Conservation (phyloP, 2,113 vertebrate genomes). For the Bujurquina vittata region DNA sequence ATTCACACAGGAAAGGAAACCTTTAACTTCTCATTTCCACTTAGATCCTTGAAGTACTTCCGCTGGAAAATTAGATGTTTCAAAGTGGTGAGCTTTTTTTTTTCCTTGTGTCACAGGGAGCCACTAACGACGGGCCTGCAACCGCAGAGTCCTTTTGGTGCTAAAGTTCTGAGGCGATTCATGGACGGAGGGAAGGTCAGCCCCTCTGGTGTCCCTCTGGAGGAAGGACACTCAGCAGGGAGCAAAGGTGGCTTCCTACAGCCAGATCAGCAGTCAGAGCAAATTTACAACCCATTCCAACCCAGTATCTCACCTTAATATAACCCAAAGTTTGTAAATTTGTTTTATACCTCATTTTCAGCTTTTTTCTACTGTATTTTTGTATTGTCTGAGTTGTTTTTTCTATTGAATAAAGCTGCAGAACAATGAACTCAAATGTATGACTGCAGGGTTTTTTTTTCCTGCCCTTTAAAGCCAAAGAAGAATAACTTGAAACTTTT, state of each 20-base stretch:
- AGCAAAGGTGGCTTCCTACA: slow-evolving; percentile 26
- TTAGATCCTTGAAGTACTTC: not conserved
- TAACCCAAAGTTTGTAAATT: slow-evolving; percentile 80
- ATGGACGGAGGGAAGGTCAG: slow-evolving; percentile 25
- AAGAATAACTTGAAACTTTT: slow-evolving; percentile 5
- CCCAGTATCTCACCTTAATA: slow-evolving; percentile 55
- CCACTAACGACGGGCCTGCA: slow-evolving; percentile 61
- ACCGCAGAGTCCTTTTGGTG: slow-evolving; percentile 66
- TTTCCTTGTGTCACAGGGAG: slow-evolving; percentile 66
- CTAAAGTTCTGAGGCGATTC: slow-evolving; percentile 59
- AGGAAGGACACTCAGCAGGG: slow-evolving; percentile 22
- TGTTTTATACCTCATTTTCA: slow-evolving; percentile 96
- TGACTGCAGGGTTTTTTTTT: slow-evolving; percentile 3
- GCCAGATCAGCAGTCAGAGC: slow-evolving; percentile 38
- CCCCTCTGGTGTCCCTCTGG: slow-evolving; percentile 13
- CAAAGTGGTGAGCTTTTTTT: not conserved
- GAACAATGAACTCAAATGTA: slow-evolving; percentile 39
- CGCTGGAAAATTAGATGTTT: not conserved
- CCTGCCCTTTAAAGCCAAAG: slow-evolving; percentile 36
- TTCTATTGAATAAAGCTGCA: slow-evolving; percentile 56
- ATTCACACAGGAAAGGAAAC: slow-evolving; percentile 48
- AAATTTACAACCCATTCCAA: slow-evolving; percentile 45
- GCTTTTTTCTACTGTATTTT: slow-evolving; percentile 79
- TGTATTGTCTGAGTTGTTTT: slow-evolving; percentile 54
- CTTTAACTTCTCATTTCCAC: slow-evolving; percentile 14